Evolutionary conservation across 2,113 vertebrate species (phyloP).

Genomic region (Ctenomys sociabilis): DNA sequence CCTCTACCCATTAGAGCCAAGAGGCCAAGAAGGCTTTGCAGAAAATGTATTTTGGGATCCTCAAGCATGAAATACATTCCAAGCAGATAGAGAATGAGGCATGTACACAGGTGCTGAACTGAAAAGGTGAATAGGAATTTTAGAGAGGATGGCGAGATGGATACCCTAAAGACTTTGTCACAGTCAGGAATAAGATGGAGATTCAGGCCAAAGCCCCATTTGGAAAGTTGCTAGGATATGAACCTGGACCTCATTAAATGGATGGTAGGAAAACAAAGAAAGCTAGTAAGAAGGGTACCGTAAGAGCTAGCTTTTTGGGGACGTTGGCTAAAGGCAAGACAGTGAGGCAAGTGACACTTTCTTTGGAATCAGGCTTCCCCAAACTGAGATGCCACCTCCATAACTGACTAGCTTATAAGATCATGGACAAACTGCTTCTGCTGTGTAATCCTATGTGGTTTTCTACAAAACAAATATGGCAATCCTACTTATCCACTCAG

Average conservation of each 20-base stretch:
- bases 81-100: not conserved
- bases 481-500: not conserved
- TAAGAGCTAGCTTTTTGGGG: not conserved
- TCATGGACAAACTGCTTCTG: not conserved
- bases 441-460: not conserved
- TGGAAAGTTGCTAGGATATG: not conserved
- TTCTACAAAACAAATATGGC: slow-evolving; percentile 1
- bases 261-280: not conserved
- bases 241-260: not conserved
- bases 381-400: not conserved
- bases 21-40: not conserved
- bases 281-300: not conserved
- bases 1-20: not conserved
- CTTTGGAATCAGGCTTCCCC: not conserved
- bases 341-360: not conserved
- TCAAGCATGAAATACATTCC: not conserved
- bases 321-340: not conserved
- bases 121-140: not conserved
- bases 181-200: not conserved
- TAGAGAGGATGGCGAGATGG: not conserved
- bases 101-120: not conserved
- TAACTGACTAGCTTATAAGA: not conserved
- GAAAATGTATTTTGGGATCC: not conserved
- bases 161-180: not conserved
- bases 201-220: not conserved